Evolutionary conservation across 1,140 invertebrate genomes (phyloP), one percentile per base, ranked within the genome.

Genomic region (Apis cerana): DNA sequence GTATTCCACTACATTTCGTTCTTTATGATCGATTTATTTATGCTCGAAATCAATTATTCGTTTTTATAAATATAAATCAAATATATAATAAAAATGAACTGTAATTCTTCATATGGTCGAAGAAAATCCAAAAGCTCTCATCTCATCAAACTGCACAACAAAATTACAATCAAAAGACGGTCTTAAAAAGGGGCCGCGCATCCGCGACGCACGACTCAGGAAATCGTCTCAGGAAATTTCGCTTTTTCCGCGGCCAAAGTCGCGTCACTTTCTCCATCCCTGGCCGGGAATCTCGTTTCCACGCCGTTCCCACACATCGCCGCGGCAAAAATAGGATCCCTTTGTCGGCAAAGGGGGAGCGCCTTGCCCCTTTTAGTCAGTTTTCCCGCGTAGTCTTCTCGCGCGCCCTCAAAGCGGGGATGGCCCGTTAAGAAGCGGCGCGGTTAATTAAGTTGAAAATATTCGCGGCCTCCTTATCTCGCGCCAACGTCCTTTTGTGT

Each of bases 361-460:
- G 5, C 23, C 23, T 33, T 2, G 2, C 33, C 33, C n/a, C 27
- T 50, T 56, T 48, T 23, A n/a, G 62, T 68, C 68, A 54, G 50
- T 33, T 23, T 23, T 48, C 7, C 21, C 15, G 23, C 43, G 33
- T 13, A 15, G 56, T 71, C 48, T 70, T n/a, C n/a, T 17, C 54
- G 43, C 67, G 67, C 15, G 33, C 50, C 52, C 48, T 59, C 59
- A 33, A 65, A 54, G 33, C 33, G n/a, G 23, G 23, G 48, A 64
- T 33, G 19, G 56, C 56, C 56, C 59, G 75, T 74, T 68, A 80
- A 80, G 82, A 80, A 71, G 27, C 82, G 43, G 65, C 67, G 58
- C 74, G 77, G 81, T 85, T 92, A 93, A 92, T 93, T 92, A 92
- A 92, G 92, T 91, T 91, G 90, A 90, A 92, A 92, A 91, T 84